Percentiles rank a stretch among this genome's conserved stretches.
Conservation (phyloP, 2,113 vertebrate species). For the Antechinus flavipes region DNA sequence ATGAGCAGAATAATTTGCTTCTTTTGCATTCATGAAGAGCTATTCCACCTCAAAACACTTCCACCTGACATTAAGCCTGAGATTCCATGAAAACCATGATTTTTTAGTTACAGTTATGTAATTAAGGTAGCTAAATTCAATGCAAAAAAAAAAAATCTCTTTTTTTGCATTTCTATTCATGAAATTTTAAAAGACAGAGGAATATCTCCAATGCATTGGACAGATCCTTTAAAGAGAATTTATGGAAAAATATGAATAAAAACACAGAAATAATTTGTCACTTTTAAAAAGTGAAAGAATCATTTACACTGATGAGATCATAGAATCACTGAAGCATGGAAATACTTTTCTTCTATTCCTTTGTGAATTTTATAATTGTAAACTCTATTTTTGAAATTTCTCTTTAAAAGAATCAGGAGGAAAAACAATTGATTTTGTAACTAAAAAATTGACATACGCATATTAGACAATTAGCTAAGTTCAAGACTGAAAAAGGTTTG, state of each 20-base stretch:
- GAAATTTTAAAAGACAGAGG: not conserved
- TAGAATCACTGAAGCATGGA: not conserved
- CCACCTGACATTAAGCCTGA: fast-evolving
- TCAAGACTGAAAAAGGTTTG: constrained; percentile 21
- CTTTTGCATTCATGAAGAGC: not conserved
- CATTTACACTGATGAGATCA: not conserved
- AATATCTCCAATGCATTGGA: not conserved
- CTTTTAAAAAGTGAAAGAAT: not conserved
- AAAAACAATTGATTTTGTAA: not conserved
- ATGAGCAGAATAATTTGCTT: constrained; percentile 7
- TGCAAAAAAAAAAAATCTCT: not conserved
- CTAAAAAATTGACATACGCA: not conserved
- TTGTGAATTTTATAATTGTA: constrained; percentile 3
- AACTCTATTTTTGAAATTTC: constrained; percentile 1
- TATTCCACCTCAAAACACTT: not conserved
- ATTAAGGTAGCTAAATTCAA: not conserved
- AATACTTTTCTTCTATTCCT: not conserved
- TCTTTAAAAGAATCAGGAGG: not conserved
- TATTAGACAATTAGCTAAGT: not conserved
- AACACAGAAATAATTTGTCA: not conserved
- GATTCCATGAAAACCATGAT: fast-evolving
- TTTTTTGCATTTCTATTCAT: not conserved
- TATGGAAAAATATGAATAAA: not conserved
- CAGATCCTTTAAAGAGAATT: not conserved
- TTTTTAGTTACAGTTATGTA: not conserved